Evolutionary conservation across 1,140 invertebrate genomes (phyloP), one percentile per base, ranked within the genome.

Genomic region (Heliconius himera): DNA sequence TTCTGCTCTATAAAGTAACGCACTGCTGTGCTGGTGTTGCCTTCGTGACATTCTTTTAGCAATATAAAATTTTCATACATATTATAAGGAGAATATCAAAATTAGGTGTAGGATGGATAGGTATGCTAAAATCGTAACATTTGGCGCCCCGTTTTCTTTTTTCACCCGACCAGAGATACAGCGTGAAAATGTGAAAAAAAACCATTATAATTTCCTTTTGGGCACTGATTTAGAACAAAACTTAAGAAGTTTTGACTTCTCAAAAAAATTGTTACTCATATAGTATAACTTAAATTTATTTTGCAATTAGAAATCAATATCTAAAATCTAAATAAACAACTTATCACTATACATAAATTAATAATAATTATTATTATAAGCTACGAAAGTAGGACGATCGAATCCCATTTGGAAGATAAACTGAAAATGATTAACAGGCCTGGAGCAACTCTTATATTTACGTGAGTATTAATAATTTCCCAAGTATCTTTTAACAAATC

Each of bases 401-500:
- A 66, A 66, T 26, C 60, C 26, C 4, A 11, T 22, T 66, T 26
- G 3, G 22, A 66, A 66, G 22, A 66, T 66, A 66, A 66, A 29
- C 60, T 66, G 9, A 66, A 66, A 66, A 66, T 66, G 26, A 66
- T 66, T 26, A 66, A 29, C 26, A 66, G 13, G 60, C 60, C 22
- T 66, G 11, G 60, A 66, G 60, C 26, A 74, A 54, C n/a, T 51
- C 49, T 54, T 51, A 54, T 54, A 36, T 36, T 6, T 36, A 74
- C 41, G 73, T 29, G 73, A 74, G 41, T 74, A 54, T 38, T 66
- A 75, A 75, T 75, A 75, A 75, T 66, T 75, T 60, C 74, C 20
- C 54, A 75, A 75, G 54, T 66, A 75, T 66, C 54, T 66, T 75
- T 75, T 75, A 66, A 66, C 74, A 75, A 75, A 54, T 75, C 74